Evolutionary conservation across 2,113 vertebrate genomes (phyloP), one percentile per base, ranked within the genome.

Genomic region (Chunga burmeisteri): DNA sequence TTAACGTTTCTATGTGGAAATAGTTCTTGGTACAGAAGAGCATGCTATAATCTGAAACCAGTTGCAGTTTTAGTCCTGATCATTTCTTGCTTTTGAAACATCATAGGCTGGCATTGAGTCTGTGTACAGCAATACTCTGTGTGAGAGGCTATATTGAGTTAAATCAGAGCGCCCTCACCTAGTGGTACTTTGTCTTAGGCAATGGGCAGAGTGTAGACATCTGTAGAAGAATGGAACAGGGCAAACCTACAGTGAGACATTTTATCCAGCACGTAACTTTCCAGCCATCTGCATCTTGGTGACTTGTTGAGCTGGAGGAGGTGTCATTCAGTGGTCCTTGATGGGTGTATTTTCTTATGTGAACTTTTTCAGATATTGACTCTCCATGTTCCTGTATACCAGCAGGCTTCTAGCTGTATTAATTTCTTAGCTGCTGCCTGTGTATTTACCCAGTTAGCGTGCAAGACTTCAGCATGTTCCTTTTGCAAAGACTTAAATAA

Each of bases 111-210:
- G 11, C 16, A 6, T 4, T 10, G 30, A 62, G 30, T 46, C 73
- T 9, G 5, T n/a, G 30, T 56, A 1, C n/a, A 80, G 17, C 50
- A 50, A 1, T 22, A 10, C 81, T 46, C 21, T 7, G 0, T 34
- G 30, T 0, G 5, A 81, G n/a, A 22, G 40, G 40, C 58, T 78
- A 0, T 22, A 8, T 0, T 11, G 42, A 46, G 20, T 59, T 74
- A 62, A 32, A 62, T 36, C 42, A 13, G 53, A 30, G 50, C 73
- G 73, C 70, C 32, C 13, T 63, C 7, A 3, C 16, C 32, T 62
- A 21, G 10, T 50, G 38, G 30, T 16, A 3, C 20, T 40, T 32
- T 65, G 23, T 50, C 21, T 70, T 44, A 16, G 29, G 8, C 23
- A 74, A 29, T 8, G 26, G 34, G 12, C 36, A 65, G 49, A 62